Evolutionary conservation across 2,888 invertebrate genomes (phyloP), one percentile per base, ranked within the genome.

Genomic region (Trimorus sp.): DNA sequence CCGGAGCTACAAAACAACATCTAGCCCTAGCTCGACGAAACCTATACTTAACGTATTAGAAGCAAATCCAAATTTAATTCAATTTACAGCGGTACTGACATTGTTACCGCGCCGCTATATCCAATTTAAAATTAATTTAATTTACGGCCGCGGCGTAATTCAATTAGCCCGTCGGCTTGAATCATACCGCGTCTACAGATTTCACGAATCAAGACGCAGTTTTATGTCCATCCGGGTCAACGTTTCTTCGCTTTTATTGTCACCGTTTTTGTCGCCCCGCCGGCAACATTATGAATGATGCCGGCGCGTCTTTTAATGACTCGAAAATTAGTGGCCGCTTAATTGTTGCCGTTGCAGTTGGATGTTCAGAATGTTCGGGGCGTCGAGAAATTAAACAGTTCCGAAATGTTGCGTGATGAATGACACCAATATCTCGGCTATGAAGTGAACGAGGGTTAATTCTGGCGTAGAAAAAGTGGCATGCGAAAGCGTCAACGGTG

Each of bases 1-100:
- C 91, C 92, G 92, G 91, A 92, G 84, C 91, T 91, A 90, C 92
- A 89, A 91, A 90, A 90, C 89, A 91, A 91, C 91, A 87, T 86
- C 87, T 90, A 89, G 88, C 89, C 62, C 69, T 83, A 62, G 71
- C 79, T 45, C 73, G 37, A 79, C 68, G 79, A 74, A 78, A 62
- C 51, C 68, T 75, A 69, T 75, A 69, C 73, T 65, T 62, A 54
- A 77, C 62, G 63, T 69, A 74, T 82, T 78, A 69, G 63, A 49
- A 59, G 40, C 63, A 59, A 69, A 77, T 63, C 58, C 59, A 74
- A 81, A 68, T 63, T 62, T 62, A 65, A 66, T 63, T 65, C 65
- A 42, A 63, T 75, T 65, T 68, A 15, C 56, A 15, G 49, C 49
- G 9, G 11, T 11, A 11, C 40, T 40, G 40, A 40, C 40, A 40